Base-by-base conservation (phyloP, 2,113 vertebrate species). In the Tauraco erythrolophus region DNA sequence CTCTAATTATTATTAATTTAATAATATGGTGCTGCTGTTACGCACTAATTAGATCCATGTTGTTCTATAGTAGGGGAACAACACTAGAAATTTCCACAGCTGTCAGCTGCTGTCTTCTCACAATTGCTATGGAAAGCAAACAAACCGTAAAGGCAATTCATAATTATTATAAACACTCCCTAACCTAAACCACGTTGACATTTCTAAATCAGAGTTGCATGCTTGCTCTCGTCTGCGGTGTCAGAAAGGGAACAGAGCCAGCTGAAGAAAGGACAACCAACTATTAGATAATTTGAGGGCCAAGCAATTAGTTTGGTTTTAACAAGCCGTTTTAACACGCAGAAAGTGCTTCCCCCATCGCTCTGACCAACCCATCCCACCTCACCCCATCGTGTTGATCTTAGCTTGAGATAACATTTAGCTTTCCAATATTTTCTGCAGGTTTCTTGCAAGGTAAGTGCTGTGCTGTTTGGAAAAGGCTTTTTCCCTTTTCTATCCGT, bases 71-170 rank as follows among this genome's bases (percentile, higher is more conserved):
- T 1, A 72, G 62, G 50, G 54, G 60, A 96, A 35, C 82, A 68
- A 9, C 70, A 71, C 65, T 27, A 94, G 90, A 27, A 91, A 94
- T 89, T 82, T 84, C 94, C 90, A 70, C 94, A 96, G 92, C 85
- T 97, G 94, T 93, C 96, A 97, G 93, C 91, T 96, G 82, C 96
- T 93, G 92, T 92, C 91, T 94, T 88, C 91, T 94, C 4, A 0
- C 92, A 79, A 96, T 84, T 94, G 89, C 91, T 97, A 92, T 82
- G 84, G 88, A 96, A 96, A 97, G 92, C 92, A 97, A 97, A 97
- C 92, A 97, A 97, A 96, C 96, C 56, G 56, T 92, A 92, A 94
- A 94, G 84, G 84, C 94, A 94, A 92, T 91, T 97, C 89, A 51
- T 87, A 92, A 96, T 92, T 96, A 94, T 94, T 97, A 90, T 75